Evolutionary conservation across 2,888 invertebrate genomes (phyloP).

Genomic region (Drosophila emarginata): DNA sequence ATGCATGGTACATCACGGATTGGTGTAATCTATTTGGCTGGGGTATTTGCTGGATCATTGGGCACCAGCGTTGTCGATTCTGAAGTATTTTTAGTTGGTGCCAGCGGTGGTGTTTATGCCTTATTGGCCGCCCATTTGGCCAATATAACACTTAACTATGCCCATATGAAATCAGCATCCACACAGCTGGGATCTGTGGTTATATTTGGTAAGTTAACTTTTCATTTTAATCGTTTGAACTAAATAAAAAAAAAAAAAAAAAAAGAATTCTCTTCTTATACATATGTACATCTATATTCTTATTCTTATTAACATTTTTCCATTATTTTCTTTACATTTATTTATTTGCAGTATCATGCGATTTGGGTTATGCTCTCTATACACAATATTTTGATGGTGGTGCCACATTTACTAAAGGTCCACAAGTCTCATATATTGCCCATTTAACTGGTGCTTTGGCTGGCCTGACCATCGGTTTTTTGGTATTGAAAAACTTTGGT

Average conservation of each 20-base stretch:
- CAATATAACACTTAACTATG: slow-evolving; percentile 96
- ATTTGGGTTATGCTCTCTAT: slow-evolving; percentile 97
- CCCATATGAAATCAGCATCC: slow-evolving; percentile 97
- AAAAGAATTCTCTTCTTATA: too few species aligned
- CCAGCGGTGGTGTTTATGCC: slow-evolving; percentile 98
- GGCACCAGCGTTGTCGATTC: slow-evolving; percentile 96
- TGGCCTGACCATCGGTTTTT: slow-evolving; percentile 95
- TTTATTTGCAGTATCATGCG: slow-evolving; percentile 88
- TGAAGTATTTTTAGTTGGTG: slow-evolving; percentile 96
- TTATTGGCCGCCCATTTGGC: slow-evolving; percentile 91
- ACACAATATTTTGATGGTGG: slow-evolving; percentile 87
- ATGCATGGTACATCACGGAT: slow-evolving; percentile 96
- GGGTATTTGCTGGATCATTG: slow-evolving; percentile 93
- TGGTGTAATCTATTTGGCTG: slow-evolving; percentile 94
- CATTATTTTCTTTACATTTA: background rate
- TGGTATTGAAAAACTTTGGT: slow-evolving; percentile 97
- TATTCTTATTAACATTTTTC: slow-evolving; percentile 13
- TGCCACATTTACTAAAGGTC: slow-evolving; percentile 80
- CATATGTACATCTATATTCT: too few species aligned
- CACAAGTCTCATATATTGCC: slow-evolving; percentile 96
- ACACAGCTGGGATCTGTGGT: slow-evolving; percentile 94
- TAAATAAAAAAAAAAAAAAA: too few species aligned
- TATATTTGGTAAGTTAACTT: slow-evolving; percentile 88
- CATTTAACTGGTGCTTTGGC: slow-evolving; percentile 97
- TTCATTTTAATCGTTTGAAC: too few species aligned